Evolutionary conservation across 1,140 invertebrate species (phyloP).

Genomic region (Melanaphis sacchari): DNA sequence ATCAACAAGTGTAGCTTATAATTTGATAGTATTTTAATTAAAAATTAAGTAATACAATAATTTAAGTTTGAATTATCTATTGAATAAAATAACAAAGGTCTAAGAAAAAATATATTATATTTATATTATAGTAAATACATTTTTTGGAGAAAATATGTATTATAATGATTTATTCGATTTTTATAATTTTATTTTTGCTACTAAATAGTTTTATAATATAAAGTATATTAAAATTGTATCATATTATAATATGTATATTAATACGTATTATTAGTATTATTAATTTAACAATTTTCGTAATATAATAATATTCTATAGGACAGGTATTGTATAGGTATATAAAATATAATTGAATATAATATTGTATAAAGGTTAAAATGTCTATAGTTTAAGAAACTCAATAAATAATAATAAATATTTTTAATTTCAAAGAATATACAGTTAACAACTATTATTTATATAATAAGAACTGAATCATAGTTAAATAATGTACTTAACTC

Average conservation of each 20-base stretch:
- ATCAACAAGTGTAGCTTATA: background rate
- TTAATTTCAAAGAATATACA: background rate
- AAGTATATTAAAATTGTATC: background rate
- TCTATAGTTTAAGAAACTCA: background rate
- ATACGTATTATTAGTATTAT: background rate
- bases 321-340: background rate
- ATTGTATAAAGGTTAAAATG: too few species aligned
- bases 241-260: background rate
- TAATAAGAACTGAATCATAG: background rate
- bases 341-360: too few species aligned
- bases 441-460: background rate
- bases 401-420: background rate
- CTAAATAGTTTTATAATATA: too few species aligned
- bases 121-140: background rate
- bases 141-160: background rate
- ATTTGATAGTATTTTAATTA: background rate
- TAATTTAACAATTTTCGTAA: background rate
- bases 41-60: background rate
- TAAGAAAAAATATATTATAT: background rate
- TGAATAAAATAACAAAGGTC: background rate
- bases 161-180: background rate
- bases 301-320: background rate
- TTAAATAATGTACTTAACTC: background rate
- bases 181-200: background rate
- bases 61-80: background rate